Conservation (phyloP, 2,888 invertebrate species). For the Zeuzera pyrina region DNA sequence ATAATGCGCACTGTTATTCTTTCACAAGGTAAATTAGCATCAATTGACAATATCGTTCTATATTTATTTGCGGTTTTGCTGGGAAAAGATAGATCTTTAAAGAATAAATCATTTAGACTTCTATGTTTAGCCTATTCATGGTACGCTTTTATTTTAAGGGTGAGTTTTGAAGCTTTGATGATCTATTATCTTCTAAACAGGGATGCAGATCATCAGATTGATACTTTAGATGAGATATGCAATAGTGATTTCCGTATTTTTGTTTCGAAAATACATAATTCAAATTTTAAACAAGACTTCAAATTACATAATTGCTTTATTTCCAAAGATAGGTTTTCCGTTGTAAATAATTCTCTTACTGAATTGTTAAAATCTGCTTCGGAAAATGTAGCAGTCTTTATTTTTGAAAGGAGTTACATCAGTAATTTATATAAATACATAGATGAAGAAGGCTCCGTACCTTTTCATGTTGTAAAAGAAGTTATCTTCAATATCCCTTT, state of each 20-base stretch:
- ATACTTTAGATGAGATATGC: background rate
- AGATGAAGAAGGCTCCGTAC: background rate
- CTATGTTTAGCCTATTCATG: background rate
- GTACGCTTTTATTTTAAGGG: background rate
- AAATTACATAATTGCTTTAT: background rate
- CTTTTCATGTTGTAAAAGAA: slow-evolving; percentile 1
- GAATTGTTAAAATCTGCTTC: background rate
- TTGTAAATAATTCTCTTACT: background rate
- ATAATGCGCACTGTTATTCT: background rate
- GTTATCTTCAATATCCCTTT: background rate
- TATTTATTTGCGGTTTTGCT: background rate
- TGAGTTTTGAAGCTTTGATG: background rate
- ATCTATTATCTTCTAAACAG: background rate
- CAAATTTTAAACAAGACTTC: background rate
- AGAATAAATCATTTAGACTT: background rate
- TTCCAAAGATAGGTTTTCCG: background rate
- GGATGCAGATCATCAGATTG: background rate
- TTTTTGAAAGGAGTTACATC: background rate
- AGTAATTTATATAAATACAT: background rate
- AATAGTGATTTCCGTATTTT: background rate
- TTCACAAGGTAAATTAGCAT: background rate
- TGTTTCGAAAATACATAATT: background rate
- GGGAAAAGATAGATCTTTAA: background rate
- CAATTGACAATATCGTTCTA: background rate
- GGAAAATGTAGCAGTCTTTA: background rate